Percentiles rank a stretch among this genome's conserved stretches.
Conservation (phyloP, 1,140 invertebrate genomes). For the Scaptomyza montana region DNA sequence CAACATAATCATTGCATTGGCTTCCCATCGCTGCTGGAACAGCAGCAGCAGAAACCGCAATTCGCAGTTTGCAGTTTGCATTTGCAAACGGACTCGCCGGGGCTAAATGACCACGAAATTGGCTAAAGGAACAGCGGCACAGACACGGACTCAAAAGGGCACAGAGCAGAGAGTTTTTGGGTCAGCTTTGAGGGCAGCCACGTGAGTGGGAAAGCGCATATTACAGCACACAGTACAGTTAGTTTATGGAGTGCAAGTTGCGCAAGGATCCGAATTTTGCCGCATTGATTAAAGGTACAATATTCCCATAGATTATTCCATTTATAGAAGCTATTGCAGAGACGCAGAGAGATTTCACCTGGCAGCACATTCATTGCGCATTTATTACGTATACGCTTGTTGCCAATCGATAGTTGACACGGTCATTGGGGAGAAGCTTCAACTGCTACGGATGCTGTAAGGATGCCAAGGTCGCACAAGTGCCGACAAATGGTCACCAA, state of each 20-base stretch:
- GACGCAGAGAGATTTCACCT: neutral
- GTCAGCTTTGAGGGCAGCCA: slow-evolving; percentile 3
- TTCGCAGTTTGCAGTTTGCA: slow-evolving; percentile 49
- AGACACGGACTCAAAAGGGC: neutral
- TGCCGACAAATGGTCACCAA: slow-evolving; percentile 52
- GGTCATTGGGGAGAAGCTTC: slow-evolving; percentile 14
- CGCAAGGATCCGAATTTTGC: neutral
- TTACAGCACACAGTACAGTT: neutral
- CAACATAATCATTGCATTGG: slow-evolving; percentile 30
- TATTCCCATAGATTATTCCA: neutral
- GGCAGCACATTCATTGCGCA: slow-evolving; percentile 18
- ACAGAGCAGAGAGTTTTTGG: neutral
- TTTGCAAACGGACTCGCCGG: slow-evolving; percentile 12
- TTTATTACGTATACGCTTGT: slow-evolving; percentile 59
- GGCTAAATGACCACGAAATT: slow-evolving; percentile 73
- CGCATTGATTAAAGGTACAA: slow-evolving; percentile 13
- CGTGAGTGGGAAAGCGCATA: neutral
- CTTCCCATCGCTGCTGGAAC: slow-evolving; percentile 1
- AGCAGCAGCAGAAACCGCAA: slow-evolving; percentile 45
- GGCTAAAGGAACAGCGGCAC: slow-evolving; percentile 2
- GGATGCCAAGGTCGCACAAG: slow-evolving; percentile 56
- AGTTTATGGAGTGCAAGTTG: neutral
- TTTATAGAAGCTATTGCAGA: neutral
- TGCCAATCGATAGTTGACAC: slow-evolving; percentile 67
- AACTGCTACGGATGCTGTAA: neutral